A percentile compares a stretch with the other conserved stretches of the same genome.
phyloP scores from a whole-genome alignment of 2,888 invertebrate genomes.

The Thereva nobilitata region DNA sequence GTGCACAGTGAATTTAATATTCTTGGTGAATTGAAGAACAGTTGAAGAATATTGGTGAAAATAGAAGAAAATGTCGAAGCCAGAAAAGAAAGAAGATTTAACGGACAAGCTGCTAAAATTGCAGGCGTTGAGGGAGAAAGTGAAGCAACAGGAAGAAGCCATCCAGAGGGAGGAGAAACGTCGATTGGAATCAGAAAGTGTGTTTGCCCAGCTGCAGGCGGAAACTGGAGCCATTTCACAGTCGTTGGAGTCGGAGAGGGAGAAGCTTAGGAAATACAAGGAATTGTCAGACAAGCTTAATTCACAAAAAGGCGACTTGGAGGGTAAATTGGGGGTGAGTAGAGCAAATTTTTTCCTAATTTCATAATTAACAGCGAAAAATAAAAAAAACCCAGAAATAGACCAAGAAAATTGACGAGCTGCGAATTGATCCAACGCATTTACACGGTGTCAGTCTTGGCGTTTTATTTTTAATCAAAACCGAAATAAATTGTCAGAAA shows the following conservation, averaged over 20 bases:
- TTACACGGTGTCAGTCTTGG: too few species aligned
- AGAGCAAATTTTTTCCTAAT: too few species aligned
- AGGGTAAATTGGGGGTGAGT: slow-evolving; percentile 12
- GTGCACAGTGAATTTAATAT: not conserved
- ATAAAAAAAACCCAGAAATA: too few species aligned
- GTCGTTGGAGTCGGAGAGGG: slow-evolving; percentile 6
- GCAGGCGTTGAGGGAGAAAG: slow-evolving; percentile 23
- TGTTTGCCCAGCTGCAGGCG: not conserved
- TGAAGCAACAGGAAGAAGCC: slow-evolving; percentile 17
- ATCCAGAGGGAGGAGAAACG: slow-evolving; percentile 12
- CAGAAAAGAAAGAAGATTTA: slow-evolving; percentile 19
- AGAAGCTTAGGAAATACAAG: not conserved
- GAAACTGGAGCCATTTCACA: slow-evolving; percentile 6
- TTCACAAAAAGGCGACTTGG: slow-evolving; percentile 6
- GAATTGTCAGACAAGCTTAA: not conserved
- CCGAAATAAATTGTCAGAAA: too few species aligned
- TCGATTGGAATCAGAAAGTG: slow-evolving; percentile 14
- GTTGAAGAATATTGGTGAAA: slow-evolving; percentile 14
- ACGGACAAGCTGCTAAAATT: slow-evolving; percentile 4
- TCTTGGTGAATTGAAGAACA: not conserved
- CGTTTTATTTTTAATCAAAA: too few species aligned
- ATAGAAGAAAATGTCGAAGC: not conserved
- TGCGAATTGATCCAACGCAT: too few species aligned
- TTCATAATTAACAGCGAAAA: too few species aligned
- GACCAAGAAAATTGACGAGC: too few species aligned